phyloP scores from a whole-genome alignment of 2,797 vertebrate genomes.

The Anomalospiza imberbis region DNA sequence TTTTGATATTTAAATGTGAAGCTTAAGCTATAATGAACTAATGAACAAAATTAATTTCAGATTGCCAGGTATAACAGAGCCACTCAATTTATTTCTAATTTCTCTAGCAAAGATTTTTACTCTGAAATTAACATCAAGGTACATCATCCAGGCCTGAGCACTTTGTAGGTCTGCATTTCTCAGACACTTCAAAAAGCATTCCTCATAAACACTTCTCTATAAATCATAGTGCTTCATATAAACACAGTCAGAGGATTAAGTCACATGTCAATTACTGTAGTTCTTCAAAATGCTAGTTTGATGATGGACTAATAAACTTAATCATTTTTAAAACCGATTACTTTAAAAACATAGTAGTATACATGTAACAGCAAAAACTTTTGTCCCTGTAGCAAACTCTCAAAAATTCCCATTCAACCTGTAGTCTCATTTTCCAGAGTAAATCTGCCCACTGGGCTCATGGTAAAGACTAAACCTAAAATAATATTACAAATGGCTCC shows the following conservation, averaged over 20 bases:
- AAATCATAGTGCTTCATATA: not conserved
- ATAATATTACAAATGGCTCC: conserved; percentile 38
- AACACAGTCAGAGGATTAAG: not conserved
- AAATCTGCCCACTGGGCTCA: conserved; percentile 11
- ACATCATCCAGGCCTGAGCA: not conserved
- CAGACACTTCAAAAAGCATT: not conserved
- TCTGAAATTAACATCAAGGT: not conserved
- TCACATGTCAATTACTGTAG: not conserved
- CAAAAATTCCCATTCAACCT: not conserved
- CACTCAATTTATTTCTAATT: conserved; percentile 19
- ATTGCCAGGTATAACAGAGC: conserved; percentile 13
- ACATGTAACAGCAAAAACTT: not conserved
- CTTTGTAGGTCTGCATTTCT: conserved; percentile 1
- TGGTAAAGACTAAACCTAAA: conserved; percentile 47
- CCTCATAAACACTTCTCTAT: not conserved
- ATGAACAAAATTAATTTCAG: not conserved
- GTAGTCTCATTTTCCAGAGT: not conserved
- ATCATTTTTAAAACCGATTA: not conserved
- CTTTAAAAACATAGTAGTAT: not conserved
- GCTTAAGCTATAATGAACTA: not conserved
- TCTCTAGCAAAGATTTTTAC: not conserved
- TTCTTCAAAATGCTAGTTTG: not conserved
- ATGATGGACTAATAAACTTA: not conserved
- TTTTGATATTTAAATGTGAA: conserved; percentile 49
- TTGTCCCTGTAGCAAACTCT: not conserved